phyloP scores from a whole-genome alignment of 2,797 vertebrate species.

The Lepilemur septentrionalis region DNA sequence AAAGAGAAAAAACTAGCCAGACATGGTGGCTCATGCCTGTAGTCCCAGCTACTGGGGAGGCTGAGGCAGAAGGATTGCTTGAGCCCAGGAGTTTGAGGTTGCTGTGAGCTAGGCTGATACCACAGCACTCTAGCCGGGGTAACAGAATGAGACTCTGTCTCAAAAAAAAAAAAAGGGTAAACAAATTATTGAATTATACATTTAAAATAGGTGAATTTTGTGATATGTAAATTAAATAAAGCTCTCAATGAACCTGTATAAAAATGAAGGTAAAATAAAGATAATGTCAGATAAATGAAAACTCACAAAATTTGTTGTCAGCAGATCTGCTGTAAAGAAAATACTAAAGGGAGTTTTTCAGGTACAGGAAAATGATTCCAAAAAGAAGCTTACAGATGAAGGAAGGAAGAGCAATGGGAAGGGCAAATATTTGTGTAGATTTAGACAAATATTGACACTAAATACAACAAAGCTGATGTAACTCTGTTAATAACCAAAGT shows the following conservation, averaged over 20 bases:
- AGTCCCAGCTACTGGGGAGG: neutral
- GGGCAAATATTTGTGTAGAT: neutral
- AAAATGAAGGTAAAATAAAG: neutral
- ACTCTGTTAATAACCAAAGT: neutral
- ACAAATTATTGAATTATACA: neutral
- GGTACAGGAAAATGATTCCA: neutral
- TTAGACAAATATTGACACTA: neutral
- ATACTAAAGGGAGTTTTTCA: neutral
- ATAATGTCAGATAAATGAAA: neutral
- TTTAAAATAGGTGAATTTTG: neutral
- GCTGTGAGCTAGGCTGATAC: neutral
- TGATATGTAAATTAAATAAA: neutral
- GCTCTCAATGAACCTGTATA: neutral
- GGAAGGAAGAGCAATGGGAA: neutral
- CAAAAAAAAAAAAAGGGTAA: neutral
- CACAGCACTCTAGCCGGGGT: neutral
- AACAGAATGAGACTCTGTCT: neutral
- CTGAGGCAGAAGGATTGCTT: neutral
- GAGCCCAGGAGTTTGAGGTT: neutral
- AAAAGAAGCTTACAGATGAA: neutral
- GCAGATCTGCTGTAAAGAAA: neutral
- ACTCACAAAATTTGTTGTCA: neutral
- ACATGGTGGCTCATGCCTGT: neutral
- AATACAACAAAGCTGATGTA: neutral
- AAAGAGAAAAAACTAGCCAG: neutral